These are phyloP conservation scores for Sorex maritimensis DNA, from an alignment of 2,797 vertebrate genomes.

Conservation along the genomic window DNA sequence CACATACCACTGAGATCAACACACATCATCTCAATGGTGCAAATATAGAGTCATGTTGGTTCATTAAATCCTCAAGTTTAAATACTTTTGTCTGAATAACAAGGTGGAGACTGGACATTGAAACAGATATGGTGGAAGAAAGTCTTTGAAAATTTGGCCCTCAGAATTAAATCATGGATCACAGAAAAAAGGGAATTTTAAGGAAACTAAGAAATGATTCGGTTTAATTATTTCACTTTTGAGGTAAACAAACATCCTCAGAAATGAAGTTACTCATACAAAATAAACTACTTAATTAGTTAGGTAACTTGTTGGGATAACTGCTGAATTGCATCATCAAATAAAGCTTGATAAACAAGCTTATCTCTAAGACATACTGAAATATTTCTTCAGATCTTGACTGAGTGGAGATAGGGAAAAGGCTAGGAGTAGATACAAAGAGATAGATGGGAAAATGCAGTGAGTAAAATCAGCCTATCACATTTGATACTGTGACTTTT, in stretches of 20 bases:
- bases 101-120: too few relatives aligned
- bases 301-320: not conserved
- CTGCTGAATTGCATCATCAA: not conserved
- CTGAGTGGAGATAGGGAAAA: not conserved
- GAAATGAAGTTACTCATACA: rapidly evolving
- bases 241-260: constrained; percentile 19
- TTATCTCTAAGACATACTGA: not conserved
- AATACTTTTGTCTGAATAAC: not conserved
- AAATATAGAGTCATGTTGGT: not conserved
- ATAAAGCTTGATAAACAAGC: not conserved
- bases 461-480: too few relatives aligned
- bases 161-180: not conserved
- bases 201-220: not conserved
- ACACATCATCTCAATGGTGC: not conserved
- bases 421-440: not conserved
- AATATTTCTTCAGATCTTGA: not conserved
- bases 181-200: too few relatives aligned
- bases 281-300: constrained; percentile 26
- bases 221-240: not conserved
- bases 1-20: rapidly evolving
- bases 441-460: not conserved
- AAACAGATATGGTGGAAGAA: not conserved
- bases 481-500: not conserved
- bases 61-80: not conserved
- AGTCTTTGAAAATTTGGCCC: not conserved